These are phyloP conservation scores for Donacobius atricapilla DNA, from an alignment of 2,113 vertebrate species.

Conservation along the genomic window DNA sequence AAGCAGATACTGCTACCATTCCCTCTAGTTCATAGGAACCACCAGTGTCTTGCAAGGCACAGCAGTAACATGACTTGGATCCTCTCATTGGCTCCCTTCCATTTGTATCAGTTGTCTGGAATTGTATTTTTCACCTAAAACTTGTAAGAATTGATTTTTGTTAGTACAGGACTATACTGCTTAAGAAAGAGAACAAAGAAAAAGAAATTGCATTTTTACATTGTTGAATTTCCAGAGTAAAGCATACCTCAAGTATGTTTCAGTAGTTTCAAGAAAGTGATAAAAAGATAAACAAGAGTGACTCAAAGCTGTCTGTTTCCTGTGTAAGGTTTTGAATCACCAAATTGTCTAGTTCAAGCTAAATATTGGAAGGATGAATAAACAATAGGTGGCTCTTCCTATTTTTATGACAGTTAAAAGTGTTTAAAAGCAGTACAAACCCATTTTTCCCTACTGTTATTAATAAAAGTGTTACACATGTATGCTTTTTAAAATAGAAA, in stretches of 20 bases:
- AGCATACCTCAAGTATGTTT: background rate
- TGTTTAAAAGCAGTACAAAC: background rate
- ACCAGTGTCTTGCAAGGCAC: background rate
- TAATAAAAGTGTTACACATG: background rate
- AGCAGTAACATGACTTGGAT: background rate
- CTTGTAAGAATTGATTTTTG: background rate
- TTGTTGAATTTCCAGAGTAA: background rate
- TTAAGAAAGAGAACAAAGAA: background rate
- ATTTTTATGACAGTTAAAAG: background rate
- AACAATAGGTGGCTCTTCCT: background rate
- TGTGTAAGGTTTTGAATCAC: slow-evolving; percentile 13
- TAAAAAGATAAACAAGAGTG: slow-evolving; percentile 15
- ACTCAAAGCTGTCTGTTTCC: slow-evolving; percentile 40
- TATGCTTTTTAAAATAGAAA: background rate
- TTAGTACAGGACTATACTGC: background rate
- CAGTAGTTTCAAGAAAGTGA: background rate
- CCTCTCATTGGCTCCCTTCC: background rate
- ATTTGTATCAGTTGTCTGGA: background rate
- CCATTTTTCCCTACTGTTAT: background rate
- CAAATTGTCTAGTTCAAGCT: background rate
- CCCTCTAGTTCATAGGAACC: background rate
- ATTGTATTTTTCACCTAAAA: background rate
- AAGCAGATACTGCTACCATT: background rate
- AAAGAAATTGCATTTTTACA: background rate
- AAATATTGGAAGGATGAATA: background rate